Base-by-base conservation (phyloP, 2,797 vertebrate species). In the Pseudomugil gertrudae region DNA sequence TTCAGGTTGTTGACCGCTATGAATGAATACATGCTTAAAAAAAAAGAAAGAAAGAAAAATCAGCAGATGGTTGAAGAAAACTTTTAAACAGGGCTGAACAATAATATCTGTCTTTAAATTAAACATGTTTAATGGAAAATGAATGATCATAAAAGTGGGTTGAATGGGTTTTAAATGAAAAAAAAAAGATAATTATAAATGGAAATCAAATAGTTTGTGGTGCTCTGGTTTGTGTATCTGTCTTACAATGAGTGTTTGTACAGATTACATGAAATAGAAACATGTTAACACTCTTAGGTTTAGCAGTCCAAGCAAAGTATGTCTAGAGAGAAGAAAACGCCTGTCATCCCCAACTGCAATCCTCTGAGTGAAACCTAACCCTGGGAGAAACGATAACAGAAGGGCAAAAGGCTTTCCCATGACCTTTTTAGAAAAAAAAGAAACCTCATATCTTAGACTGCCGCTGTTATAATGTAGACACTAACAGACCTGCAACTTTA, bases 1-100 rank as follows among this genome's bases (percentile, higher is more conserved):
- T 98, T 95, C 89, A 97, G 96, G 94, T 99, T 99, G 91, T 98
- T 95, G 50, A 98, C 90, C 52, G 96, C 96, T 0, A 95, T 96
- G 92, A 99, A 99, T 0, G 98, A 93, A 3, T 99, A 99, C 83
- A 94, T 94, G 79, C 98, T 99, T 77, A 45, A 0, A 38, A 38
- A 5, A 15, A 17, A 38, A 38, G 15, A 38, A 38, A 38, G 7
- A 33, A 33, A 4, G 7, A 15, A 35, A 77, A 30, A 82, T 8
- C 11, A 68, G 32, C 48, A 53, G 14, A 11, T 45, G 21, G 60
- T 83, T 68, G 24, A 51, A 71, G n/a, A 58, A 69, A 24, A 29
- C 47, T 26, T 23, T 56, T 23, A 38, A 10, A 14, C 0, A 26
- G 15, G 11, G 5, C 43, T 33, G 29, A 61, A n/a, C 13, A 14